Base-by-base conservation (phyloP, 2,888 invertebrate genomes). In the Herminia tarsipennalis region DNA sequence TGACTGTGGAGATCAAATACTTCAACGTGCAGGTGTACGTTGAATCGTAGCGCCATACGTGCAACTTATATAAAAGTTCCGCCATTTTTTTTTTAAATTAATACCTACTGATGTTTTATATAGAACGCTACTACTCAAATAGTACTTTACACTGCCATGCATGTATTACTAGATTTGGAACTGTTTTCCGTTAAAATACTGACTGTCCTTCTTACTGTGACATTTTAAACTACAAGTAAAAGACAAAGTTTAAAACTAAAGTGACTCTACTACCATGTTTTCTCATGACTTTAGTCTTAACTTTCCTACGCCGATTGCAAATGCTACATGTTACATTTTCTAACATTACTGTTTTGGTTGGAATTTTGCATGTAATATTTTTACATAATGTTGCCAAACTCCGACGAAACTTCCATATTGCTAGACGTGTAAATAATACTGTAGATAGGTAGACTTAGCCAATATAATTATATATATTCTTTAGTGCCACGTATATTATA, bases 401-500 rank as follows among this genome's bases (percentile, higher is more conserved):
- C 18, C 66, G 51, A 38, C 58, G 61, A 66, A 66, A 73, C 68
- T 73, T 76, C 67, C 70, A 66, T 76, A 76, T 68, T 66, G 51
- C 55, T 72, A 73, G 69, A 70, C 47, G 40, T 87, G 86, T 87
- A 88, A 55, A 88, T 87, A 86, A 63, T 66, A 67, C 49, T 85
- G 81, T 86, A 84, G 82, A 85, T 87, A 88, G 81, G 36, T 81
- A 81, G 76, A 70, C 74, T 70, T 81, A 82, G 82, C 63, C 68
- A 83, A 80, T 72, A 58, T 58, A 56, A 57, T 62, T 59, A 40
- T 60, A 64, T 58, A 39, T 53, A 66, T 54, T 60, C 73, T 73
- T 69, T 85, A 84, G 83, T 81, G 80, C 75, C 78, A 83, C 76
- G 2, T 56, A 47, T 45, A 54, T 43, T 32, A 57, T 37, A 43